phyloP scores from a whole-genome alignment of 2,888 invertebrate species.

The Melanophora roralis region DNA sequence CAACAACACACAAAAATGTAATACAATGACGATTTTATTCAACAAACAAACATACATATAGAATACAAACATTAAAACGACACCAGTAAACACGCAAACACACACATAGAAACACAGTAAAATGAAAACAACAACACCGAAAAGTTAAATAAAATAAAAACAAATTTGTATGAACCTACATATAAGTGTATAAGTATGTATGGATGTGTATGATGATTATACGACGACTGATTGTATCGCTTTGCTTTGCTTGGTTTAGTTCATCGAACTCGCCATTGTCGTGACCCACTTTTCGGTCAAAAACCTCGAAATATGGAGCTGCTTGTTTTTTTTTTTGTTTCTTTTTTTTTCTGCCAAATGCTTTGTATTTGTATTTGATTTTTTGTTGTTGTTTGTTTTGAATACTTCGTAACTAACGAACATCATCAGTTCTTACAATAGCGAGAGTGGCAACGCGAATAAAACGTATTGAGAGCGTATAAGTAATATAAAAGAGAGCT shows the following conservation, averaged over 20 bases:
- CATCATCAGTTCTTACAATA: too few species aligned
- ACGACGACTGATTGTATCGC: constrained; percentile 65
- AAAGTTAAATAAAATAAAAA: constrained; percentile 1
- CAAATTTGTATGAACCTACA: constrained; percentile 30
- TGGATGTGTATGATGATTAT: background rate
- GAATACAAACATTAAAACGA: constrained; percentile 58
- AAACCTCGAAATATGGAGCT: constrained; percentile 77
- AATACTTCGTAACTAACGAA: background rate
- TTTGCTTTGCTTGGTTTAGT: constrained; percentile 68
- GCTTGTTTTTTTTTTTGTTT: constrained; percentile 64
- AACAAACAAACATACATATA: constrained; percentile 4
- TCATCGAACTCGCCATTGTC: constrained; percentile 78
- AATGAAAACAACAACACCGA: constrained; percentile 30
- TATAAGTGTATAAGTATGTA: background rate
- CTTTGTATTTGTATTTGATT: constrained; percentile 10
- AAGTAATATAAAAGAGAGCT: constrained; percentile 23
- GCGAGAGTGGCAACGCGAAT: background rate
- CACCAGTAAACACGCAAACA: constrained; percentile 3
- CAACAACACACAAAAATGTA: too few species aligned
- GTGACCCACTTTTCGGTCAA: constrained; percentile 78
- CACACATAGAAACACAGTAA: constrained; percentile 32
- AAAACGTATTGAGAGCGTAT: constrained; percentile 14
- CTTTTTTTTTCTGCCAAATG: constrained; percentile 21
- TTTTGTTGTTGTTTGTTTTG: constrained; percentile 37
- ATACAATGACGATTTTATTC: constrained; percentile 33